Conservation (phyloP, 2,113 vertebrate species). For the Nothocercus nigrocapillus region DNA sequence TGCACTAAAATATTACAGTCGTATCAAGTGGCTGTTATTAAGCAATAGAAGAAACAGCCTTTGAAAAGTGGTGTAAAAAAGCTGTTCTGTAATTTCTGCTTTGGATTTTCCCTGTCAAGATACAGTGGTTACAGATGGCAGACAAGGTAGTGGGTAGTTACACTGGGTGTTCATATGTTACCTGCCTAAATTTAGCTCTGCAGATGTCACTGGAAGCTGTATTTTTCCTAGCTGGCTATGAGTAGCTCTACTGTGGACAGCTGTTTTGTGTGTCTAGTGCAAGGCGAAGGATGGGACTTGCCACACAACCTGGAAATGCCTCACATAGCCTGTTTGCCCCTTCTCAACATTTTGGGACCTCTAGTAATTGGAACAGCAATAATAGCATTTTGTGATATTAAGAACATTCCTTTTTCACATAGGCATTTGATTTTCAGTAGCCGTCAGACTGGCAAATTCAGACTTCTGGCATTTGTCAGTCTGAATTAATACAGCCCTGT, state of each 20-base stretch:
- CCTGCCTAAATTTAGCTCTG: neutral
- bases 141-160: neutral
- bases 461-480: neutral
- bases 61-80: neutral
- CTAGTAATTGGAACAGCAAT: no score
- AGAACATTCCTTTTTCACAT: neutral
- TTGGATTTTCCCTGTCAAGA: neutral
- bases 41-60: neutral
- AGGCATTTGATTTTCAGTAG: neutral
- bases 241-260: fast-evolving
- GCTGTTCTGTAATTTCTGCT: neutral
- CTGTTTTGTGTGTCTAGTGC: fast-evolving
- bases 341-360: neutral
- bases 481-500: neutral
- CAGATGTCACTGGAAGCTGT: fast-evolving
- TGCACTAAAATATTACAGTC: no score
- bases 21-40: neutral
- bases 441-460: neutral
- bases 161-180: neutral
- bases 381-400: neutral
- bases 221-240: neutral
- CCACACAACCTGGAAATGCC: neutral
- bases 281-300: neutral
- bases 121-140: fast-evolving
- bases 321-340: fast-evolving